Evolutionary conservation across 1,140 invertebrate genomes (phyloP).

Genomic region (Aethina tumida): DNA sequence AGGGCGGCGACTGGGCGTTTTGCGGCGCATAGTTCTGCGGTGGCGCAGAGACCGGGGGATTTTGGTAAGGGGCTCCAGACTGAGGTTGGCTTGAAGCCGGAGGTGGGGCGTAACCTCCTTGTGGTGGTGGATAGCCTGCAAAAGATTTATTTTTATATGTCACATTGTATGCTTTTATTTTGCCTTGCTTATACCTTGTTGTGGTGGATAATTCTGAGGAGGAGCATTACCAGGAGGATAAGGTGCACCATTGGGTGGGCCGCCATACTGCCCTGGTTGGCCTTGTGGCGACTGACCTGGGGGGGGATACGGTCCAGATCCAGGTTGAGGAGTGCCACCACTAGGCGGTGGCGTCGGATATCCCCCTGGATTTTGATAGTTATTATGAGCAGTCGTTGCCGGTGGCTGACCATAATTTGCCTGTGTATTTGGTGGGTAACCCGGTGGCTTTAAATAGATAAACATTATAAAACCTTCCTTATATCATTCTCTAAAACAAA

Average conservation of each 20-base stretch:
- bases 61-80: conserved; percentile 30
- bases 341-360: conserved; percentile 28
- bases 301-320: conserved; percentile 31
- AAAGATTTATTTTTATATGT: conserved; percentile 2
- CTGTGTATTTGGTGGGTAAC: conserved; percentile 41
- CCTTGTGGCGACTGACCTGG: conserved; percentile 34
- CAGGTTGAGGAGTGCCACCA: conserved; percentile 21
- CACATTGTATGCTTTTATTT: background rate
- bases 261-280: conserved; percentile 36
- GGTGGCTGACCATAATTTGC: conserved; percentile 38
- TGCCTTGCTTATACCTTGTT: conserved; percentile 19
- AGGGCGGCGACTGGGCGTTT: conserved; percentile 31
- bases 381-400: conserved; percentile 31
- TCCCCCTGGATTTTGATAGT: conserved; percentile 31
- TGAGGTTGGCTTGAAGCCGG: conserved; percentile 22
- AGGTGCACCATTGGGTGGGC: conserved; percentile 32
- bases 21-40: conserved; percentile 34
- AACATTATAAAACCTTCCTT: too few species aligned
- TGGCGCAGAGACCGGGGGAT: conserved; percentile 21
- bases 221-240: conserved; percentile 30
- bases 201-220: conserved; percentile 36
- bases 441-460: too few species aligned
- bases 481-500: too few species aligned
- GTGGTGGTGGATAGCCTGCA: conserved; percentile 23
- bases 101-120: conserved; percentile 26